A percentile compares a stretch with the other conserved stretches of the same genome.
phyloP scores from a whole-genome alignment of 2,797 vertebrate genomes.

The Microctenopoma steveboyesi region DNA sequence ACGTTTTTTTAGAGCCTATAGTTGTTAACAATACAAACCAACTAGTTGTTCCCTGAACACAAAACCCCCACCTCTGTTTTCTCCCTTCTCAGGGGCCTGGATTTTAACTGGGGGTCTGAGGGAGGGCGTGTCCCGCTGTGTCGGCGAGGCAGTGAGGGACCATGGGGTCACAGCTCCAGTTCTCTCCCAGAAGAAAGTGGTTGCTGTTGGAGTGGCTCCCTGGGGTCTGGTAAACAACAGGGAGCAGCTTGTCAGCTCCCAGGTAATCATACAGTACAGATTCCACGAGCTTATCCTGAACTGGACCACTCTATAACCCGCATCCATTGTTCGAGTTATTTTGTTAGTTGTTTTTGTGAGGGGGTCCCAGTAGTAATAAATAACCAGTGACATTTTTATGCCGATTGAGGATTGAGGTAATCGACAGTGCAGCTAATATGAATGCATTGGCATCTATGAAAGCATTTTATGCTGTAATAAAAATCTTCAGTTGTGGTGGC shows the following conservation, averaged over 20 bases:
- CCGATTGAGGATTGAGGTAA: too few relatives aligned
- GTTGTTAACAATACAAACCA: too few relatives aligned
- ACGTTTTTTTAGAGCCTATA: too few relatives aligned
- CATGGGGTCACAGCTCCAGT: constrained; percentile 81
- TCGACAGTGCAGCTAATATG: too few relatives aligned
- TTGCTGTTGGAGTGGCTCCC: constrained; percentile 86
- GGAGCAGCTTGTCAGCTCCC: constrained; percentile 79
- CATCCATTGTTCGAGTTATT: not conserved
- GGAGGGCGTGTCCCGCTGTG: constrained; percentile 84
- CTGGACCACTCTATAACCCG: not conserved
- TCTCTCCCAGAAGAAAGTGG: constrained; percentile 82
- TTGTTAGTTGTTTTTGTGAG: too few relatives aligned
- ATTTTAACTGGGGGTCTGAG: constrained; percentile 87
- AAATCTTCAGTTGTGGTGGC: too few relatives aligned
- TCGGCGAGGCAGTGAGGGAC: constrained; percentile 88
- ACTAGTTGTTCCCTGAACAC: too few relatives aligned
- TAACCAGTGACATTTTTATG: too few relatives aligned
- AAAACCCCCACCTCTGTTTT: not conserved
- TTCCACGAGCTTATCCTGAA: too few relatives aligned
- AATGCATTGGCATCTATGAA: too few relatives aligned
- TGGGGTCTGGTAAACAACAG: constrained; percentile 88
- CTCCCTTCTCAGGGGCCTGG: constrained; percentile 84
- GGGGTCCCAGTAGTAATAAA: too few relatives aligned
- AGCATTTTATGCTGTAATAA: too few relatives aligned
- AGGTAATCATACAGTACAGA: constrained; percentile 72